phyloP scores from a whole-genome alignment of 2,888 invertebrate genomes.

The Microchrysa polita region DNA sequence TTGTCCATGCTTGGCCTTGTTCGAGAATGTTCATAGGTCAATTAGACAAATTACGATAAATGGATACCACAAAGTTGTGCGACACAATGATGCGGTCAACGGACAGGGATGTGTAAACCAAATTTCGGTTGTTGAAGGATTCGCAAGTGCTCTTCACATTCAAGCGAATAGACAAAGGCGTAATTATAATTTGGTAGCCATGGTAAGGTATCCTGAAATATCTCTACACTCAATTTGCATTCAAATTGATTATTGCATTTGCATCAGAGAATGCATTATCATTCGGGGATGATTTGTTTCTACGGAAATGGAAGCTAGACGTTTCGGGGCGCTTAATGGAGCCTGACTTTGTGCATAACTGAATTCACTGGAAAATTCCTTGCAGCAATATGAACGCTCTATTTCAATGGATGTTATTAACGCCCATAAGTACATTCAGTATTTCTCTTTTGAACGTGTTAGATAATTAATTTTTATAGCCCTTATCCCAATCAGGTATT shows the following conservation, averaged over 20 bases:
- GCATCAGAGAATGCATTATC: not conserved
- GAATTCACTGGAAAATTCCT: no score
- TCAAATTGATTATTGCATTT: not conserved
- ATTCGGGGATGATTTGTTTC: no score
- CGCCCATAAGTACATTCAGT: no score
- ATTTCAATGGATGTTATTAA: no score
- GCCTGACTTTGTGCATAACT: no score
- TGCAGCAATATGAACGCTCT: no score
- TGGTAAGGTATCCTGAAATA: not conserved
- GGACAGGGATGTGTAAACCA: not conserved
- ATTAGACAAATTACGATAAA: conserved; percentile 27
- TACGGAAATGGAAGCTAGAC: no score
- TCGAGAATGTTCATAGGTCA: conserved; percentile 10
- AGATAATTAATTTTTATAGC: no score
- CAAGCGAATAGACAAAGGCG: not conserved
- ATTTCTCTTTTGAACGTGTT: no score
- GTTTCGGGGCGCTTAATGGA: no score
- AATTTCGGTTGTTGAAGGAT: not conserved
- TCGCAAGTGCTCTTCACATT: not conserved
- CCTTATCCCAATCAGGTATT: no score
- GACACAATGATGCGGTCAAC: conserved; percentile 8
- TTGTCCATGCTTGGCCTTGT: conserved; percentile 4
- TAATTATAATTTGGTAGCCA: not conserved
- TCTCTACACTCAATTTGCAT: not conserved
- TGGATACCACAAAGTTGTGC: conserved; percentile 27